These are phyloP conservation scores for Oryzias sinensis DNA, from an alignment of 2,797 vertebrate genomes.

Conservation along the genomic window DNA sequence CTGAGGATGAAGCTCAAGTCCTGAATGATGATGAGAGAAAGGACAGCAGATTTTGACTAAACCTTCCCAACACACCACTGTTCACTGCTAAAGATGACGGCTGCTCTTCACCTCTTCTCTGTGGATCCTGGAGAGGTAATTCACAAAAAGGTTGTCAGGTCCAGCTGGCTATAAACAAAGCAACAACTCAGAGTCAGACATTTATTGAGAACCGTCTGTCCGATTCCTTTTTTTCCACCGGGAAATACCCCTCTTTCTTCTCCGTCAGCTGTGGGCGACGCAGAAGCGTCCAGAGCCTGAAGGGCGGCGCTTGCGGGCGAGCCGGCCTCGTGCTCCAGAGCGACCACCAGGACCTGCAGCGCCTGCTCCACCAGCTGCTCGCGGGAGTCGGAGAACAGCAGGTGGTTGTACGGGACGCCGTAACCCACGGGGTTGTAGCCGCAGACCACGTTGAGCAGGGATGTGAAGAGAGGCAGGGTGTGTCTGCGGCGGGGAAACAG, in stretches of 20 bases:
- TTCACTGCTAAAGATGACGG: accelerated
- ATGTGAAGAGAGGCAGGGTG: constrained; percentile 94
- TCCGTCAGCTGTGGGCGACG: constrained; percentile 79
- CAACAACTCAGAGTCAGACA: background rate
- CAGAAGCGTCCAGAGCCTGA: constrained; percentile 31
- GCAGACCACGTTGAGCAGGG: constrained; percentile 92
- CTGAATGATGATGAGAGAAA: constrained; percentile 58
- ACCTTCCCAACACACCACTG: accelerated
- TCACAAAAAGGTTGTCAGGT: constrained; percentile 95
- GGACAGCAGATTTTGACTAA: background rate
- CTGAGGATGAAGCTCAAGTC: constrained; percentile 94
- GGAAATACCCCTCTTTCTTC: constrained; percentile 84
- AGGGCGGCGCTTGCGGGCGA: constrained; percentile 71
- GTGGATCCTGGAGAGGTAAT: constrained; percentile 96
- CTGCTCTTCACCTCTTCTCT: constrained; percentile 83
- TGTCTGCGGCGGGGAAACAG: constrained; percentile 76
- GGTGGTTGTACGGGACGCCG: constrained; percentile 95
- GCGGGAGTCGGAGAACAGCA: constrained; percentile 92
- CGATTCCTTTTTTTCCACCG: background rate
- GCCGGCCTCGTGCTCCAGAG: constrained; percentile 86
- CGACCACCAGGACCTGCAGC: constrained; percentile 90
- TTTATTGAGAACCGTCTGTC: background rate
- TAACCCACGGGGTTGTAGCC: constrained; percentile 95
- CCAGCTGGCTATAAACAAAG: constrained; percentile 74
- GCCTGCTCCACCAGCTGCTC: constrained; percentile 94